Evolutionary conservation across 92 coral and sea anemone species (phyloP).

Genomic region (Blastomussa wellsi): DNA sequence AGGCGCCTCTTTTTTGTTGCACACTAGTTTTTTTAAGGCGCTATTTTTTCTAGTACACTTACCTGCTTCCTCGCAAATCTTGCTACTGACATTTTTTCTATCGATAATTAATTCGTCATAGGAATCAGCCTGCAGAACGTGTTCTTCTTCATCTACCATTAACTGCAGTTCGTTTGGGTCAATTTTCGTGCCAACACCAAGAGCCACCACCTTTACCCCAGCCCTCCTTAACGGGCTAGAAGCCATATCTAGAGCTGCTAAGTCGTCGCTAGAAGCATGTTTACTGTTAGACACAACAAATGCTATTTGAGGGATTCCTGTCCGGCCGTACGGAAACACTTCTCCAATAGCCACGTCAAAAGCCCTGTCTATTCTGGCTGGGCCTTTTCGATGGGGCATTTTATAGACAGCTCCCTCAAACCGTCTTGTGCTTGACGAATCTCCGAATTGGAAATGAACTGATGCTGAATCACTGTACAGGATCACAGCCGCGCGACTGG

Average conservation of each 20-base stretch:
- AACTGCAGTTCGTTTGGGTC: constrained; percentile 38
- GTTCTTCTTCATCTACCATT: constrained; percentile 32
- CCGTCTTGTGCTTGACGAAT: constrained; percentile 6
- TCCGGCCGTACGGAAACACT: constrained; percentile 39
- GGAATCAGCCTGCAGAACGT: background rate
- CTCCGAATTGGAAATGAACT: constrained; percentile 37
- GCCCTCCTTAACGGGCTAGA: constrained; percentile 14
- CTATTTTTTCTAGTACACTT: background rate
- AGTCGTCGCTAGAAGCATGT: constrained; percentile 10
- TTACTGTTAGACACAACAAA: constrained; percentile 54
- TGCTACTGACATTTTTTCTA: constrained; percentile 15
- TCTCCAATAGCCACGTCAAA: constrained; percentile 20
- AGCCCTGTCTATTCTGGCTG: constrained; percentile 49
- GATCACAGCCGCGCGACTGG: constrained; percentile 44
- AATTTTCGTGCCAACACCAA: constrained; percentile 54
- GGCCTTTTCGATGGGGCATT: constrained; percentile 36
- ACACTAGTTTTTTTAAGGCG: too few relatives aligned
- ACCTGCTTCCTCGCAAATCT: constrained; percentile 31
- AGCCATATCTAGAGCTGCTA: constrained; percentile 18
- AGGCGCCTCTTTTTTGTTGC: too few relatives aligned
- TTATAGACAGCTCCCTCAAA: constrained; percentile 38
- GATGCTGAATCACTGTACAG: constrained; percentile 48
- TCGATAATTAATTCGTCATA: constrained; percentile 15
- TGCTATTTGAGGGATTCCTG: constrained; percentile 51
- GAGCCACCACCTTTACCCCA: constrained; percentile 43